Base-by-base conservation (phyloP, 1,140 invertebrate species). In the Phenacoccus solenopsis region DNA sequence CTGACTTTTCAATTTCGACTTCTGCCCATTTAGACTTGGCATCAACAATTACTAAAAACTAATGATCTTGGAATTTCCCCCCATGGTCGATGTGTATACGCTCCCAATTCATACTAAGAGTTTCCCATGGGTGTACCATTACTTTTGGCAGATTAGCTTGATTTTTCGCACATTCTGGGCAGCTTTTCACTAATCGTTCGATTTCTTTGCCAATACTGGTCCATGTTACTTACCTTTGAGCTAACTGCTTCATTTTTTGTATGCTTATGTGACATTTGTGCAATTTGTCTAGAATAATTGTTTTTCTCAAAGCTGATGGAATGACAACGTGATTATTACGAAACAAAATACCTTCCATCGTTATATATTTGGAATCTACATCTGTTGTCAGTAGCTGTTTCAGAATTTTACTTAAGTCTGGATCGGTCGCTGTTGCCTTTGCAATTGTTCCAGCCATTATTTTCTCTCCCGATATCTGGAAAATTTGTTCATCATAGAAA, bases 11-110 rank as follows among this genome's bases (percentile, higher is more conserved):
- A 20, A 69, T 56, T 20, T 21, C 24, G 20, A 77, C 69, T 73
- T 75, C 75, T 20, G 72, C 71, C 77, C 77, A 77, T 71, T 76
- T 77, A 38, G 77, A 75, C 32, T 77, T 75, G 56, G 75, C 75
- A 74, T 83, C 82, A 0, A 79, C 75, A 1, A 81, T 68, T 12
- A 83, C 74, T 10, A 83, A 70, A 70, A 79, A 82, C 69, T 74
- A 75, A 67, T 75, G 72, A 57, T 71, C 70, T 22, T 72, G 57
- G 61, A 77, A 76, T 25, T 75, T 75, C 13, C 76, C 77, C 27
- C 75, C 73, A 71, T 77, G 77, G 73, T 78, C 76, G 0, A 74
- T 72, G 71, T 78, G 78, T 0, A 78, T 30, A 30, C 76, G 35
- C 35, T 76, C 61, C 72, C 74, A 79, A 68, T 75, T 74, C 24